Conservation (phyloP, 2,113 vertebrate genomes). For the Stercorarius parasiticus region DNA sequence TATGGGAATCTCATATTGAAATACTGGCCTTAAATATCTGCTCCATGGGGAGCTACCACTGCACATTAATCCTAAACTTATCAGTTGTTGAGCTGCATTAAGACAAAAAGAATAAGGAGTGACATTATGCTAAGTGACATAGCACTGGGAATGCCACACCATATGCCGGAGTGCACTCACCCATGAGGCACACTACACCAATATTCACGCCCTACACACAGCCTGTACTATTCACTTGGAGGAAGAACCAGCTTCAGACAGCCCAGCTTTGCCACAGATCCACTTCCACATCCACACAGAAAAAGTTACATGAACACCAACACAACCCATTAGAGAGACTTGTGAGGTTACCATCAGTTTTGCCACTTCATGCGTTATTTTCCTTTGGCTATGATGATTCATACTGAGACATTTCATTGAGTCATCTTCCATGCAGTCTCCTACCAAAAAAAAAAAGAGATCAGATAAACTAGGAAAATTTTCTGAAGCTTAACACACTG, state of each 20-base stretch:
- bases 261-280: background rate
- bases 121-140: background rate
- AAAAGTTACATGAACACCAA: background rate
- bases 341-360: background rate
- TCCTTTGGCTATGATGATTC: background rate
- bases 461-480: background rate
- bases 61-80: background rate
- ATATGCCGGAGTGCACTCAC: background rate
- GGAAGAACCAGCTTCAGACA: background rate
- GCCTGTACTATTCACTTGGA: background rate
- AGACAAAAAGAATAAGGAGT: background rate
- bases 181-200: background rate
- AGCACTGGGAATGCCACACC: background rate
- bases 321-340: background rate
- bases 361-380: background rate
- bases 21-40: background rate
- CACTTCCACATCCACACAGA: background rate
- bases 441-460: background rate
- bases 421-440: background rate
- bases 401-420: background rate
- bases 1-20: background rate
- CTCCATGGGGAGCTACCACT: background rate
- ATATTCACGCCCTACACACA: background rate
- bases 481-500: background rate
- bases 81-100: background rate